Base-by-base conservation (phyloP, 2,797 vertebrate species). In the Delichon dasypus region DNA sequence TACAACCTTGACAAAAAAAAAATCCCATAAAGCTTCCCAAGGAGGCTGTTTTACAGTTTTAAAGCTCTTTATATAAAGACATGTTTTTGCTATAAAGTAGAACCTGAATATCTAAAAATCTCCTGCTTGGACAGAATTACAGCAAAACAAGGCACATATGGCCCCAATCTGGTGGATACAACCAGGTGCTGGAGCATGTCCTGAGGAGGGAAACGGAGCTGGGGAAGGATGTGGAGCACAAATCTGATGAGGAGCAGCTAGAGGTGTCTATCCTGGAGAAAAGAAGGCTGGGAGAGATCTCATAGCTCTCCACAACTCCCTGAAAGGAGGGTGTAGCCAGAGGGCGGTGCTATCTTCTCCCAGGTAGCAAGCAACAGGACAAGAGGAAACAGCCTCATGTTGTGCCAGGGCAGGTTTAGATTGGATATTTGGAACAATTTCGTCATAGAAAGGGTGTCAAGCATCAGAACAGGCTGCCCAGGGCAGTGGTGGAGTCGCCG, bases 61-160 rank as follows among this genome's bases (percentile, higher is more conserved):
- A 94, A 94, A 97, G 58, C 34, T 60, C 80, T 91, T 95, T 93
- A 70, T 73, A 91, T 38, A 74, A 81, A 95, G 53, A 91, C 26
- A 45, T 42, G 45, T 16, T 96, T 94, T 87, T 85, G 44, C 54
- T 87, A 55, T 36, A 87, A 75, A 84, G 48, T 47, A 45, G 51
- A 66, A 54, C 36, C 58, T 77, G 45, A 70, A 61, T 34, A 65
- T 67, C 85, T 68, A 58, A 83, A 96, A 83, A 89, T 18, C 78
- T 92, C 72, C 73, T 58, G 65, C 48, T 42, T 66, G 9, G 48
- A 86, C 57, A 88, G 44, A 55, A 61, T 44, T 83, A 62, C 57
- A 85, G 66, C 30, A 61, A 89, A 95, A 82, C 22, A 91, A 79
- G 74, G 40, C 30, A 11, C 12, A 47, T 71, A 53, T 51, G 72